Conservation (phyloP, 1,140 invertebrate genomes). For the Nephila pilipes region DNA sequence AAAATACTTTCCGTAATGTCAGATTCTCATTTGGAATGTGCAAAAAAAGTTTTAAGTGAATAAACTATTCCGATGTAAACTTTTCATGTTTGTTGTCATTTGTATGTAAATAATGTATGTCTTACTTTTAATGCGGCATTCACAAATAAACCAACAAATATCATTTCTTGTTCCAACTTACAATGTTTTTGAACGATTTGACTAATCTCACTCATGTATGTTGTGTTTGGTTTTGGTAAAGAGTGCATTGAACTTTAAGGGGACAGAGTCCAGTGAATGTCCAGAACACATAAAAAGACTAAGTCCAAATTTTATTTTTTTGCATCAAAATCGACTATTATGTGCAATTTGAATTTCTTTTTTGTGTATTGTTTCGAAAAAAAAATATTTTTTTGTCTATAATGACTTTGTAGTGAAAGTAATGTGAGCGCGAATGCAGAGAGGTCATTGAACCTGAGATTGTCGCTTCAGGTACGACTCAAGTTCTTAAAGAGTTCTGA, state of each 20-base stretch:
- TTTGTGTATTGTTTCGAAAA: neutral
- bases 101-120: neutral
- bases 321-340: neutral
- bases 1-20: too few species aligned
- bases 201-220: neutral
- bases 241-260: constrained; percentile 36
- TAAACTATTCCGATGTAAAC: neutral
- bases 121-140: neutral
- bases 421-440: neutral
- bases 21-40: neutral
- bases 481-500: neutral
- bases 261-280: constrained; percentile 26
- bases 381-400: neutral
- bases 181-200: neutral
- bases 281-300: neutral
- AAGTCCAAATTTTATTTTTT: neutral
- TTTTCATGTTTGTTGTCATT: neutral
- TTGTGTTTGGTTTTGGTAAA: too few species aligned
- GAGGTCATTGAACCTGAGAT: constrained; percentile 31
- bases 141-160: neutral
- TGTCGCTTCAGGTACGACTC: neutral
- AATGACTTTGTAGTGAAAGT: neutral
- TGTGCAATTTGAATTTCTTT: neutral
- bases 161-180: neutral
- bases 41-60: neutral